Conservation (phyloP, 23 tunicate species). For the Oikopleura dioica region DNA sequence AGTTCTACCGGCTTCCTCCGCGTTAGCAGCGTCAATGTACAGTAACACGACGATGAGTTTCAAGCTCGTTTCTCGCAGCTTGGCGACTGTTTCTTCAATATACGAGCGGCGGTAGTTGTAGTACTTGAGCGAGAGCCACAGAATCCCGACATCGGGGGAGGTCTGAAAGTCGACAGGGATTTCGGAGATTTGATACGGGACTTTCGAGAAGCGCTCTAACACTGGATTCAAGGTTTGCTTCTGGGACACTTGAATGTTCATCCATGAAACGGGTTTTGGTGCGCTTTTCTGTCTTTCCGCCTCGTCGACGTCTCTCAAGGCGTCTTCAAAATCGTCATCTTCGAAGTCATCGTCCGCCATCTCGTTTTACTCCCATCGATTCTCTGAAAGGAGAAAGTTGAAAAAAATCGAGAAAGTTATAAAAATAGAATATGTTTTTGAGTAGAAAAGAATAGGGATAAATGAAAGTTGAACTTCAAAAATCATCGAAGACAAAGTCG, state of each 20-base stretch:
- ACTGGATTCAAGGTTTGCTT: not conserved
- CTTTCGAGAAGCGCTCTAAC: not conserved
- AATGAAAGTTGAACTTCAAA: not conserved
- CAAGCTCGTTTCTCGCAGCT: not conserved
- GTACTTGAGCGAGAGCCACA: not conserved
- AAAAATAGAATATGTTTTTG: not conserved
- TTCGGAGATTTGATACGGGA: not conserved
- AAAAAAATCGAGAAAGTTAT: not conserved
- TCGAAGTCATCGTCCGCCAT: not conserved
- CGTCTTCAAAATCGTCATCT: not conserved
- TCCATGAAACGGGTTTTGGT: no score
- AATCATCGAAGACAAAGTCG: not conserved
- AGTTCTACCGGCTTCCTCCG: not conserved
- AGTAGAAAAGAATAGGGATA: not conserved
- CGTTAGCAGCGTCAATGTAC: not conserved
- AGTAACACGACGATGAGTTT: not conserved
- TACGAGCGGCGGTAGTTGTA: slow-evolving; percentile 3
- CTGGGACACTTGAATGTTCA: slow-evolving; percentile 1
- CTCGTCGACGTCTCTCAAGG: no score
- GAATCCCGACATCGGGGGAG: not conserved
- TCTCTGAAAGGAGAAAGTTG: no score
- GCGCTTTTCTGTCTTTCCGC: no score
- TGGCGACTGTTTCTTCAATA: not conserved
- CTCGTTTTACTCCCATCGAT: no score
- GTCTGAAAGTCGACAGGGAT: slow-evolving; percentile 11